Evolutionary conservation across 2,113 vertebrate species (phyloP), one percentile per base, ranked within the genome.

Genomic region (Vanacampus margaritifer): DNA sequence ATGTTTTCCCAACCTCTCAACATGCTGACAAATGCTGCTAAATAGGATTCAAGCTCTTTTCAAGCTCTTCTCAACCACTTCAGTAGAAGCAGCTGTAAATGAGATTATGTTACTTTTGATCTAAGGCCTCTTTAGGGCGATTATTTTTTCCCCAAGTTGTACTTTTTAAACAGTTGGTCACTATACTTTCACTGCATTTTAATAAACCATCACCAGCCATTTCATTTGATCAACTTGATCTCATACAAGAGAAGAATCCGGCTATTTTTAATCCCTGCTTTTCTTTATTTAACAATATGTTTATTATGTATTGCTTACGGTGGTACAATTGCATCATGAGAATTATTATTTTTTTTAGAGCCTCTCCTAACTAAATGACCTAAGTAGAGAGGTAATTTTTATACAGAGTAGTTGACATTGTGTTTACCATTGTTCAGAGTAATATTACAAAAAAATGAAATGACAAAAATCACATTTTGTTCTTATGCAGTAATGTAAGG

Each of bases 51-150:
- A 64, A 26, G 63, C 58, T 36, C 13, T 50, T 64, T 50, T 62
- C 50, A 64, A 26, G 63, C 58, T 36, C 13, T 50, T 64, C 56
- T 70, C 36, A 67, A 58, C 63, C 43, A 48, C 43, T 53, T 68
- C 21, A 23, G 21, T 13, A 65, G 45, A 35, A 69, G 45, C 16
- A 56, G 41, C 9, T 62, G 19, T 45, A 62, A 67, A 71, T 56
- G 41, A 39, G 62, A 32, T 32, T 32, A 32, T 32, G 28, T 32
- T 32, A 65, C 41, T 62, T 67, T 19, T 45, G 21, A 11, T 23
- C 12, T 64, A 36, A 45, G 43, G 28, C 43, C 12, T 7, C 10
- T n/a, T 39, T 60, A 59, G 21, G 9, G 16, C 54, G 16, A 28
- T 59, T 58, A 43, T 54, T 24, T 37, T 64, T 6, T 32, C n/a